phyloP scores from a whole-genome alignment of 1,140 invertebrate species.

The Calephelis nemesis region DNA sequence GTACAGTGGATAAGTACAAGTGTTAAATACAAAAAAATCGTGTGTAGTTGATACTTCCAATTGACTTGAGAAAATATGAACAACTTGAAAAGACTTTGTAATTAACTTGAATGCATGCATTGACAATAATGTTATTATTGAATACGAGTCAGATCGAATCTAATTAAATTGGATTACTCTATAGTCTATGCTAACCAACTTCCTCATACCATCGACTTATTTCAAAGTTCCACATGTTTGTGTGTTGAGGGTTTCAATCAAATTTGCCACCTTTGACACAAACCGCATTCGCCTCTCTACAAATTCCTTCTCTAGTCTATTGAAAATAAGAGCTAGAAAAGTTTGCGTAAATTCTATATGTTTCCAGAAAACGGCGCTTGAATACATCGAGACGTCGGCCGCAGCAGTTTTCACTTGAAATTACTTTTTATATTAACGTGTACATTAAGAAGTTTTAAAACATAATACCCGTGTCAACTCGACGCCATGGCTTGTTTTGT shows the following conservation, averaged over 20 bases:
- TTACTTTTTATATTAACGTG: conserved; percentile 16
- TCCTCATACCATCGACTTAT: background rate
- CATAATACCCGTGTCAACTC: conserved; percentile 12
- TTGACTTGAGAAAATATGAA: too few species aligned
- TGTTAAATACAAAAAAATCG: too few species aligned
- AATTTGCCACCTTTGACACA: conserved; percentile 12
- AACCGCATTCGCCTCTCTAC: background rate
- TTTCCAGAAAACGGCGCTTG: conserved; percentile 1
- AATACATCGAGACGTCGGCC: conserved; percentile 18
- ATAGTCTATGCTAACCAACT: conserved; percentile 8
- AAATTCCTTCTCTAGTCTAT: background rate
- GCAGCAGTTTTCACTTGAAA: conserved; percentile 5
- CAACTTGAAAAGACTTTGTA: too few species aligned
- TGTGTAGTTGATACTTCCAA: too few species aligned
- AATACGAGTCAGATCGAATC: background rate
- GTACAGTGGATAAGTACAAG: too few species aligned
- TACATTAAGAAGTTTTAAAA: conserved; percentile 17
- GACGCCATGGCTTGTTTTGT: conserved; percentile 13
- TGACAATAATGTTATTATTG: background rate
- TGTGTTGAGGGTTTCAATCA: conserved; percentile 10
- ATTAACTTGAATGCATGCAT: background rate
- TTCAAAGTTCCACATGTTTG: conserved; percentile 1
- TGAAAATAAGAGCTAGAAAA: background rate
- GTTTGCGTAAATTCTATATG: background rate
- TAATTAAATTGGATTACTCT: conserved; percentile 2